phyloP scores from a whole-genome alignment of 1,140 invertebrate genomes.

The Microplitis demolitor region DNA sequence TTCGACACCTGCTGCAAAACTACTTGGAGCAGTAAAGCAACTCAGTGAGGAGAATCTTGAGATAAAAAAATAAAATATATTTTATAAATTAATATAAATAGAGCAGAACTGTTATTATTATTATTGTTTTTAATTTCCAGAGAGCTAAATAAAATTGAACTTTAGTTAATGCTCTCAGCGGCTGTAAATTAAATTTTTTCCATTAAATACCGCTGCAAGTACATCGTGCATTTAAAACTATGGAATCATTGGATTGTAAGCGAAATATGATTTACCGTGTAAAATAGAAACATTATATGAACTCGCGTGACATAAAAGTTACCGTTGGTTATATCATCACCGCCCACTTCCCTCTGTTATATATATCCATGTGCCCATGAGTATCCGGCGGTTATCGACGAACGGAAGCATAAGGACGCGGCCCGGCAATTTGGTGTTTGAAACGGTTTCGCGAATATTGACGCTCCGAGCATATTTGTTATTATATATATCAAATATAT shows the following conservation, averaged over 20 bases:
- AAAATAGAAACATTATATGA: neutral
- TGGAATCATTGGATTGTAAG: neutral
- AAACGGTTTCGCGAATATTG: conserved; percentile 16
- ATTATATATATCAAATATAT: neutral
- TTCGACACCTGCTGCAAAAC: neutral
- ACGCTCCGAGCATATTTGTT: neutral
- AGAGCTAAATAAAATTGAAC: no score
- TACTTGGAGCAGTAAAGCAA: no score
- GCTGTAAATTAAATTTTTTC: no score
- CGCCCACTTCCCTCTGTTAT: conserved; percentile 8
- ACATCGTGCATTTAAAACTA: neutral
- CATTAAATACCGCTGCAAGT: no score
- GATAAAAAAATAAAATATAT: no score
- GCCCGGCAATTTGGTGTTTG: conserved; percentile 19
- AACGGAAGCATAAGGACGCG: conserved; percentile 13
- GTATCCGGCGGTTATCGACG: conserved; percentile 21
- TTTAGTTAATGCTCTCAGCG: no score
- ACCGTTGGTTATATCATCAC: conserved; percentile 1
- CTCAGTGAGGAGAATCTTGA: no score
- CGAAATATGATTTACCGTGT: neutral
- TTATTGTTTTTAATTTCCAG: neutral
- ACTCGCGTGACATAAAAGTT: conserved; percentile 16
- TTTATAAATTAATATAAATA: no score
- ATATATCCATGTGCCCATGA: conserved; percentile 3
- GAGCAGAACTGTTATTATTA: neutral